Evolutionary conservation across 2,113 vertebrate species (phyloP).

Genomic region (Naja naja): DNA sequence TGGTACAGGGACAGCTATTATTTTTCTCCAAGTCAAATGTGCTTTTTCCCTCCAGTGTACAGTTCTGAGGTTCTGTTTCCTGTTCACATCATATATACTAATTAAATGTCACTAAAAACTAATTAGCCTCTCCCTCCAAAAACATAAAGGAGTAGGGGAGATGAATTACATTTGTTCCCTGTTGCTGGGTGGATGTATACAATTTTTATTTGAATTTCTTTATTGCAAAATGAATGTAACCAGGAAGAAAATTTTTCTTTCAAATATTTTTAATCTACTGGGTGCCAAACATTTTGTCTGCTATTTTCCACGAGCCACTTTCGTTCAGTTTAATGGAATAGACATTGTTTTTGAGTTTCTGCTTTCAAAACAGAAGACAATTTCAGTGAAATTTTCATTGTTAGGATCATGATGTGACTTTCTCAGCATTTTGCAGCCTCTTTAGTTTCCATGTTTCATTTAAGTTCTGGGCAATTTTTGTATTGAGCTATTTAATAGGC

Average conservation of each 20-base stretch:
- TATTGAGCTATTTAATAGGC: neutral
- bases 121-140: neutral
- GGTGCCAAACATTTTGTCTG: neutral
- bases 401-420: neutral
- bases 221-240: neutral
- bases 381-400: neutral
- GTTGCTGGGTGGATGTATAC: neutral
- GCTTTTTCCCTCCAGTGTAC: neutral
- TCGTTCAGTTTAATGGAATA: neutral
- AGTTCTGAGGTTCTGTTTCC: neutral
- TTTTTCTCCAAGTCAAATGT: constrained; percentile 12
- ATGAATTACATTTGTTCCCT: neutral
- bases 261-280: neutral
- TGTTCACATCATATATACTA: neutral
- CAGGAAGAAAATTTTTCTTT: neutral
- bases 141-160: neutral
- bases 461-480: neutral
- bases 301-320: neutral
- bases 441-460: neutral
- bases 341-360: neutral
- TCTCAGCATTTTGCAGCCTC: neutral
- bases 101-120: neutral
- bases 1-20: too few relatives aligned
- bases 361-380: neutral
- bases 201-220: neutral